A percentile compares a stretch with the other conserved stretches of the same genome.
Conservation (phyloP, 1,140 invertebrate genomes). For the Andrena cerasifolii region DNA sequence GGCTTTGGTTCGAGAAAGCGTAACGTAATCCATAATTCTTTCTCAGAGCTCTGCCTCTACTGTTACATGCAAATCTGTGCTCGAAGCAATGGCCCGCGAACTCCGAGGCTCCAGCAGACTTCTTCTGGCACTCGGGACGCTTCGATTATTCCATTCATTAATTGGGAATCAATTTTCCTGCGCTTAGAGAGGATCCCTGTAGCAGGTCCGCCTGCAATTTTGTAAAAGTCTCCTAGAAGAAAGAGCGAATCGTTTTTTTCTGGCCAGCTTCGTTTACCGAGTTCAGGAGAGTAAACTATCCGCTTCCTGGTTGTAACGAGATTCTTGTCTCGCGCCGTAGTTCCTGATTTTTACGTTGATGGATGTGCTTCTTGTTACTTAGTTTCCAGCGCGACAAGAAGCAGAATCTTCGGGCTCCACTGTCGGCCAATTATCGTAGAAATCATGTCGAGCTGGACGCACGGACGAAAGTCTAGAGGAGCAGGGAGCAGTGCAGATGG, state of each 20-base stretch:
- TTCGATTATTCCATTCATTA: too few relatives aligned
- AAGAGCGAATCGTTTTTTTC: not conserved
- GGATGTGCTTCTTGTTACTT: not conserved
- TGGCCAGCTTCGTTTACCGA: not conserved
- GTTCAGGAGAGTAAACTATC: not conserved
- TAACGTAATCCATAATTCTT: slow-evolving; percentile 22
- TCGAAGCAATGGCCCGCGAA: not conserved
- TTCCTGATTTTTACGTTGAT: not conserved
- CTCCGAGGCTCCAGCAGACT: not conserved
- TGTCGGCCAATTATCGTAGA: slow-evolving; percentile 7
- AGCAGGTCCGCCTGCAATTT: too few relatives aligned
- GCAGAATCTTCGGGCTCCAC: not conserved
- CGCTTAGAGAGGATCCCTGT: too few relatives aligned
- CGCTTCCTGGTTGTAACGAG: not conserved
- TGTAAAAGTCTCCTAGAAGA: not conserved
- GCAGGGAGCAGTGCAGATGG: too few relatives aligned
- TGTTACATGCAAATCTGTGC: slow-evolving; percentile 9
- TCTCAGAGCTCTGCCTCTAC: not conserved
- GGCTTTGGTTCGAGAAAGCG: slow-evolving; percentile 20
- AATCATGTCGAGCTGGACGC: not conserved
- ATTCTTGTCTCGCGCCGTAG: not conserved
- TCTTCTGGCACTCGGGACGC: too few relatives aligned
- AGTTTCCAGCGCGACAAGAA: not conserved
- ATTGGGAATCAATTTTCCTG: too few relatives aligned
- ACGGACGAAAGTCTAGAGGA: not conserved